Evolutionary conservation across 2,888 invertebrate species (phyloP), one percentile per base, ranked within the genome.

Genomic region (Drosophila seclusa): DNA sequence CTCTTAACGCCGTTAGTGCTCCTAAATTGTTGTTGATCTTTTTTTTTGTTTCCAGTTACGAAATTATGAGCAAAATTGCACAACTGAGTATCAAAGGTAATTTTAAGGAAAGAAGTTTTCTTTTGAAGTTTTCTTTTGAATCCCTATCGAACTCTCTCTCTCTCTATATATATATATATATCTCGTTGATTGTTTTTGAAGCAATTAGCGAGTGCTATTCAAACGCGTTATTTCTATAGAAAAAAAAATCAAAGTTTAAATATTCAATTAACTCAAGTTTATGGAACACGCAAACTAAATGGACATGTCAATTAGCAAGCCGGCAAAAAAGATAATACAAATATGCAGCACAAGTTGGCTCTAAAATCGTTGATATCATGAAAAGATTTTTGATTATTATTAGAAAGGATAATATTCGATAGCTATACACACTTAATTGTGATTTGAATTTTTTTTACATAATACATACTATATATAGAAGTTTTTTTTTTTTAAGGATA

Each of bases 221-320:
- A 49, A 58, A 38, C 21, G 24, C 16, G 48, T 7, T 16, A 8
- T 42, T 36, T 18, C 11, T 24, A 21, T 21, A 32, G n/a, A 10
- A 31, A 16, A 18, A 32, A 49, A 59, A 29, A 32, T 27, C 50
- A 65, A 65, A 65, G 65, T 69, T 48, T 24, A 55, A 24, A 24
- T 24, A 45, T 24, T 45, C 45, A 48, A 31, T 38, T 24, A 70
- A 50, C 54, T 64, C 36, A 63, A 38, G 34, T 60, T 59, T 53
- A n/a, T 38, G 49, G 60, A 54, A 73, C 65, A 24, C 42, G 42
- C 71, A 13, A 65, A 45, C 36, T 49, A 10, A 50, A 42, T 31
- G n/a, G n/a, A 40, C 54, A 50, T 58, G 50, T 50, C 21, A 74
- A 74, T 68, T 68, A 73, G 62, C 73, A 68, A 50, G 55, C 63